phyloP scores from a whole-genome alignment of 1,140 invertebrate genomes.

The Achroia grisella region DNA sequence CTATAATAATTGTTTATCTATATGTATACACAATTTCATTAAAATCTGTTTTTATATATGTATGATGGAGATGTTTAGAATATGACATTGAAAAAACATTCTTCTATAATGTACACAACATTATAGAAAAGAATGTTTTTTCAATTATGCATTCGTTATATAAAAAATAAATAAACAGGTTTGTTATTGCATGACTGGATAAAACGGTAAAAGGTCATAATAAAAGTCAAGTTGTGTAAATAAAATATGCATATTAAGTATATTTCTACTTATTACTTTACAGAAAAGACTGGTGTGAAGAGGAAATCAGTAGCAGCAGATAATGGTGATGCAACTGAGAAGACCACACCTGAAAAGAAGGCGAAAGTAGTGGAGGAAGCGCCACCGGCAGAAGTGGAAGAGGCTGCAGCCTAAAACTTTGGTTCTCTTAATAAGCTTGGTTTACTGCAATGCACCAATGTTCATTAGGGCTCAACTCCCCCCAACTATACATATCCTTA shows the following conservation, averaged over 20 bases:
- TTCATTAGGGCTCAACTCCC: constrained; percentile 62
- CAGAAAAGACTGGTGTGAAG: constrained; percentile 75
- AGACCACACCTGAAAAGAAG: constrained; percentile 81
- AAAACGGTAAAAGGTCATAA: no score
- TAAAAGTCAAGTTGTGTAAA: no score
- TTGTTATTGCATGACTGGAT: no score
- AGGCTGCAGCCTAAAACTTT: constrained; percentile 77
- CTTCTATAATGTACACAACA: no score
- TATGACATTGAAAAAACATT: no score
- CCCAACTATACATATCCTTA: constrained; percentile 36
- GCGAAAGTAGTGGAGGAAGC: constrained; percentile 79
- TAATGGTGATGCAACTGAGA: constrained; percentile 73
- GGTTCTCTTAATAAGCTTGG: constrained; percentile 34
- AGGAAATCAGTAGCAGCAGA: constrained; percentile 80
- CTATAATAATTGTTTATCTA: no score
- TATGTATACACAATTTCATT: no score
- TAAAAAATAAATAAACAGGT: no score
- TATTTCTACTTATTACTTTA: constrained; percentile 15
- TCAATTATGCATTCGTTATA: no score
- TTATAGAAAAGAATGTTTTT: no score
- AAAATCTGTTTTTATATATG: no score
- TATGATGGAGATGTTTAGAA: no score
- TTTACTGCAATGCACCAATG: constrained; percentile 67
- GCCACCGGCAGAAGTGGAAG: constrained; percentile 75
- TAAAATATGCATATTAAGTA: background rate